Conservation (phyloP, 1,140 invertebrate species). For the Drosophila ohnishii region DNA sequence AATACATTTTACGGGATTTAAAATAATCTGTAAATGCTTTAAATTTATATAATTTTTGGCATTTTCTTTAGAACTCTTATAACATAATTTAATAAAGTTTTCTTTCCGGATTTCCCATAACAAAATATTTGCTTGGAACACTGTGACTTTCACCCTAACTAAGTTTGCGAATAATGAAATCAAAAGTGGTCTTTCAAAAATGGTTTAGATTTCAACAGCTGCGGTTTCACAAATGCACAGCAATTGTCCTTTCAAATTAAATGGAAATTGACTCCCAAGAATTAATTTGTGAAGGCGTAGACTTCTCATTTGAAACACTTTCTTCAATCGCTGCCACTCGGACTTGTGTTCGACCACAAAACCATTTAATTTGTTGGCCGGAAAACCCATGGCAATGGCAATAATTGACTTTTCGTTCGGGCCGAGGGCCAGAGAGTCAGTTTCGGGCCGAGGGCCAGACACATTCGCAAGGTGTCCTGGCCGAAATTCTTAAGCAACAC, state of each 20-base stretch:
- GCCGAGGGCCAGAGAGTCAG: background rate
- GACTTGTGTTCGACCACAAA: conserved; percentile 37
- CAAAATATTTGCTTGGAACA: background rate
- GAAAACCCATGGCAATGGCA: conserved; percentile 67
- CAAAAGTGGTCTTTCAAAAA: conserved; percentile 1
- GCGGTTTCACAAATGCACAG: background rate
- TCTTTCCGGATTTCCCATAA: too few relatives aligned
- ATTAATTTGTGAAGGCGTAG: conserved; percentile 16
- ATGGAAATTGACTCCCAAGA: conserved; percentile 22
- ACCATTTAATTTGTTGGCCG: conserved; percentile 73
- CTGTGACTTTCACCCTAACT: background rate
- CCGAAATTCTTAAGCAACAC: conserved; percentile 70
- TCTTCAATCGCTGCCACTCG: conserved; percentile 23
- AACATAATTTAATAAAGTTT: too few relatives aligned
- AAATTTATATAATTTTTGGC: background rate
- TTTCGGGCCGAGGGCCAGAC: conserved; percentile 5
- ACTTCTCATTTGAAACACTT: conserved; percentile 3
- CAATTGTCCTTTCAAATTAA: conserved; percentile 26
- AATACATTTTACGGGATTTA: too few relatives aligned
- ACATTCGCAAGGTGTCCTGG: conserved; percentile 48
- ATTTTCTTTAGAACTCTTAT: background rate
- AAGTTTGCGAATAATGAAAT: background rate
- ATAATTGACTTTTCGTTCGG: conserved; percentile 63
- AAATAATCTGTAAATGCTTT: background rate
- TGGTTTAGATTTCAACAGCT: conserved; percentile 6